These are phyloP conservation scores for Streblospio benedicti DNA, from an alignment of 1,140 invertebrate species.

Conservation along the genomic window DNA sequence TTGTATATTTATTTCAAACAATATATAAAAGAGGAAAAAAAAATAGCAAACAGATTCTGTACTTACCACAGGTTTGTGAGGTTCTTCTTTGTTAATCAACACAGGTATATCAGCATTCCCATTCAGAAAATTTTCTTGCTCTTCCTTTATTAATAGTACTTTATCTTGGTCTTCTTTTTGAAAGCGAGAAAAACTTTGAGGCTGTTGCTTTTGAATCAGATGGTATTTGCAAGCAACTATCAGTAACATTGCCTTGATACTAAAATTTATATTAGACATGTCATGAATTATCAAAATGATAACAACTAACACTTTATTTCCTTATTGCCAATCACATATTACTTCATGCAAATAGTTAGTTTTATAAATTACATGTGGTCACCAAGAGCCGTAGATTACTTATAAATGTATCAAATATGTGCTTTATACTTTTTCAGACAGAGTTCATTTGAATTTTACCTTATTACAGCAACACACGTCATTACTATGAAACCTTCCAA, in stretches of 20 bases:
- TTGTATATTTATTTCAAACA: background rate
- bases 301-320: background rate
- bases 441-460: too few relatives aligned
- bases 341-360: too few relatives aligned
- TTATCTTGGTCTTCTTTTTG: slow-evolving; percentile 11
- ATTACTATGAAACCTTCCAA: slow-evolving; percentile 47
- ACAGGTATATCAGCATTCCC: background rate
- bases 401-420: too few relatives aligned
- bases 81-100: background rate
- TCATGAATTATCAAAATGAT: background rate
- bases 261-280: slow-evolving; percentile 13
- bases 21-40: too few relatives aligned
- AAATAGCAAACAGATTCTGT: too few relatives aligned
- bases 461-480: slow-evolving; percentile 37
- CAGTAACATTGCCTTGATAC: slow-evolving; percentile 47
- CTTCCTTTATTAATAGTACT: slow-evolving; percentile 10
- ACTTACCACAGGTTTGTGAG: slow-evolving; percentile 1
- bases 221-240: slow-evolving; percentile 48
- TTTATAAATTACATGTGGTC: too few relatives aligned
- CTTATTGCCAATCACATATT: too few relatives aligned
- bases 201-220: slow-evolving; percentile 21
- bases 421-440: too few relatives aligned
- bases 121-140: too few relatives aligned
- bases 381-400: too few relatives aligned
- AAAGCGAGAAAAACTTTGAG: background rate